Base-by-base conservation (phyloP, 2,113 vertebrate genomes). In the Origma solitaria region DNA sequence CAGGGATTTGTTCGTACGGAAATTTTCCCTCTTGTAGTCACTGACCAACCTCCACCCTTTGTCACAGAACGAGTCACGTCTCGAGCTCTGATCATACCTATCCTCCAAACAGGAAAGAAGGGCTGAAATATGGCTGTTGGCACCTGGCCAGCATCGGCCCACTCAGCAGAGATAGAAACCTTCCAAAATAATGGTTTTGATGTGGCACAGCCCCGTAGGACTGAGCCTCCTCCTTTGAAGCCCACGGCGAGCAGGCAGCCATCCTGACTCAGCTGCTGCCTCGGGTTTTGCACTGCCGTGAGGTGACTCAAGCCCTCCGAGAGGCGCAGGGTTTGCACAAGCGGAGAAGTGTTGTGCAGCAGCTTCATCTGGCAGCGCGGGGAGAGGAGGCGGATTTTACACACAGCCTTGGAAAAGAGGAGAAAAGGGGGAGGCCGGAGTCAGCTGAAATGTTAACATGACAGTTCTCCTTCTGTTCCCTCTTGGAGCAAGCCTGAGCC, bases 361-460 rank as follows among this genome's bases (percentile, higher is more conserved):
- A 47, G 37, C 54, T 37, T 81, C 50, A 31, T 15, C 76, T 65
- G 88, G 91, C 76, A 79, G 66, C 0, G 6, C 2, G 5, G 60
- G 76, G 45, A 73, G 81, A 70, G 77, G 95, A 44, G 83, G 75
- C 8, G 83, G 92, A 70, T 92, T 78, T 94, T 51, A 64, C 40
- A 73, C 89, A 71, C 71, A 81, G 17, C 37, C 82, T 13, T 27
- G 57, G 45, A 33, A 61, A 53, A 42, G 38, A 51, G 38, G 40
- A 30, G 45, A 62, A 49, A 20, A 81, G 78, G 88, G 88, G 86
- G 89, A 93, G 90, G 91, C 20, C 93, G 91, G 92, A 96, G 83
- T 82, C 94, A 81, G 88, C 80, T 88, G 64, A 87, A 97, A 96
- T 82, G 88, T 75, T 88, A 97, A 79, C 85, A 57, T 24, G 94